phyloP scores from a whole-genome alignment of 2,888 invertebrate species.

The Ennomos fuscantarius region DNA sequence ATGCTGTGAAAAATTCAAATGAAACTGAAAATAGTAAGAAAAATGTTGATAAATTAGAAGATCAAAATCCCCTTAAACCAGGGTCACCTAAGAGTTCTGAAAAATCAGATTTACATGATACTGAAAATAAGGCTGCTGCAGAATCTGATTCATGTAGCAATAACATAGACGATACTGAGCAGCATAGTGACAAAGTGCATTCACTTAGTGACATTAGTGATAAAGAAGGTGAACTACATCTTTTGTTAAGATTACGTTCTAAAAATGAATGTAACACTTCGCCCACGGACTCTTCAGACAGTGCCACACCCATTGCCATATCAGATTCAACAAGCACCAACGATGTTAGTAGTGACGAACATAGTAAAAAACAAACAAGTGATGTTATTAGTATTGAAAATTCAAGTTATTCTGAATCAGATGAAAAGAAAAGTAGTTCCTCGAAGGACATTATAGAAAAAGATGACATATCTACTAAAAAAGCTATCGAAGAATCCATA shows the following conservation, averaged over 20 bases:
- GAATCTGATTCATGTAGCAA: constrained; percentile 4
- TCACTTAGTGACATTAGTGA: constrained; percentile 56
- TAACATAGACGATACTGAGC: constrained; percentile 12
- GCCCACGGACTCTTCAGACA: constrained; percentile 61
- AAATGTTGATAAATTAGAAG: constrained; percentile 29
- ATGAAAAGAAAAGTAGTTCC: constrained; percentile 44
- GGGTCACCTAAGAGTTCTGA: neutral
- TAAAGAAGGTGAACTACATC: constrained; percentile 67
- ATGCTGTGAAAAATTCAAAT: constrained; percentile 11
- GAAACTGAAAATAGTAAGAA: constrained; percentile 6
- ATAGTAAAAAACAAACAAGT: constrained; percentile 45
- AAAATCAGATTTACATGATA: constrained; percentile 1
- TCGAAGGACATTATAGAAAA: constrained; percentile 1
- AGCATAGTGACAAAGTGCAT: constrained; percentile 43
- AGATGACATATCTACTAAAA: neutral
- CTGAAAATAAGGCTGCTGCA: neutral
- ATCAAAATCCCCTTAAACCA: neutral
- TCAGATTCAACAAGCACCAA: constrained; percentile 55
- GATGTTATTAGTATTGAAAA: constrained; percentile 78
- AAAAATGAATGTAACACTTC: constrained; percentile 59
- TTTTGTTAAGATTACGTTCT: constrained; percentile 70
- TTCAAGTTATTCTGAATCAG: constrained; percentile 74
- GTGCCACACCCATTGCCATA: constrained; percentile 65
- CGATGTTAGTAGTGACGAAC: constrained; percentile 42
- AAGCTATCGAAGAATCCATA: constrained; percentile 13